A percentile compares a stretch with the other conserved stretches of the same genome.
phyloP scores from a whole-genome alignment of 2,888 invertebrate genomes.

The Busseola fusca region DNA sequence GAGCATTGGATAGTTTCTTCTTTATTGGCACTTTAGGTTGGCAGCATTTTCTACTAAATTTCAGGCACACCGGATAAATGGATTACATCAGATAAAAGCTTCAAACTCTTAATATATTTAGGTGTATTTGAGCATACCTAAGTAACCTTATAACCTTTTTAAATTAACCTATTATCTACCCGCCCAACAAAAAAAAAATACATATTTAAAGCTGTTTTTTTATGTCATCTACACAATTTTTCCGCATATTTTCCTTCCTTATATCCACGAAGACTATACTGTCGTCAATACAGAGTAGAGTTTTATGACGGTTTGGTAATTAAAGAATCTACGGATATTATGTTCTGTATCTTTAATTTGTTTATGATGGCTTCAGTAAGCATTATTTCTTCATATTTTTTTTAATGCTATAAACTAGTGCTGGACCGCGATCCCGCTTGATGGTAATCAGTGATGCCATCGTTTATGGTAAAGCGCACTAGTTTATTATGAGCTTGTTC shows the following conservation, averaged over 20 bases:
- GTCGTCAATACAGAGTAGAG: neutral
- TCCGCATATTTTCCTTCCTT: conserved; percentile 12
- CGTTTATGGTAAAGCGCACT: too few species aligned
- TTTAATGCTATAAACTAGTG: too few species aligned
- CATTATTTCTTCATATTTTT: neutral
- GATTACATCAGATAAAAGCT: neutral
- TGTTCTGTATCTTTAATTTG: neutral
- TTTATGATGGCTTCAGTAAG: neutral
- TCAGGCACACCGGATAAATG: conserved; percentile 15
- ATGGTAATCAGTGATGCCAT: too few species aligned
- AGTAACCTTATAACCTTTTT: neutral
- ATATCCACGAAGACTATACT: neutral
- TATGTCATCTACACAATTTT: neutral
- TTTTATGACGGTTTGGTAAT: conserved; percentile 6
- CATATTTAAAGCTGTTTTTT: neutral
- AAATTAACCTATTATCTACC: neutral
- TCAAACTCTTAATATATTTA: conserved; percentile 12
- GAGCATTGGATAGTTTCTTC: conserved; percentile 33
- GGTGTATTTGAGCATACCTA: neutral
- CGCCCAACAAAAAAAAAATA: neutral
- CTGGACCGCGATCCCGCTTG: too few species aligned
- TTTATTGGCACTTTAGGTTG: conserved; percentile 37
- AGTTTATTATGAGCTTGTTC: too few species aligned
- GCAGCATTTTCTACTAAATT: conserved; percentile 14
- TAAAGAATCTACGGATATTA: neutral